Evolutionary conservation across 2,797 vertebrate species (phyloP), one percentile per base, ranked within the genome.

Genomic region (Cuniculus paca): DNA sequence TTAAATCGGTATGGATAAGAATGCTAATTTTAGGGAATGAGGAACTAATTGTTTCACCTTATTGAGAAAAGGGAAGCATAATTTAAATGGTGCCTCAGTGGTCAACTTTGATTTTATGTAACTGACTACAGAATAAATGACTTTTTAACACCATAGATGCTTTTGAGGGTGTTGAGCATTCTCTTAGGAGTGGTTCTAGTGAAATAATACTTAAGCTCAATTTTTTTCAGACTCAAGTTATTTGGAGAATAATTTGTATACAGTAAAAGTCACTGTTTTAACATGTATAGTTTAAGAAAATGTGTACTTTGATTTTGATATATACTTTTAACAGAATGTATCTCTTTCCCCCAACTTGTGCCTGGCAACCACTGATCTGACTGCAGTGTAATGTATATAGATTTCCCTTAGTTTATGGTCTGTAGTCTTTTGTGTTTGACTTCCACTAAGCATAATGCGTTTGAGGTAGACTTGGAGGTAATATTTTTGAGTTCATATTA

Each of bases 11-110:
- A 26, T 91, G 74, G 78, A 39, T 16, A 45, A 6, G 24, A 80
- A 52, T 72, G 26, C 75, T 91, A 36, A 36, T 96, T 94, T 96
- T 61, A 95, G 86, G 45, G 75, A 92, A 85, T 20, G 65, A 96
- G 88, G 54, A 96, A 84, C 63, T 85, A 11, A 70, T 50, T 74
- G 20, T 84, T 17, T 11, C 58, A 36, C n/a, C n/a, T 72, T 79
- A 11, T 0, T 10, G 45, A 95, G 31, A 75, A 82, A 91, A 56
- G 42, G 65, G 58, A 83, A 94, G 74, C n/a, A 45, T 14, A 24
- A 31, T 70, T 61, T 65, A 70, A 95, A 19, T 56, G 70, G 70
- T 52, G 34, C 48, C 36, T 60, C n/a, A 58, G 36, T 88, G 45
- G 45, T 68, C 68, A 86, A 5, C 68, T 96, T 94, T 92, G 78